Percentiles rank a stretch among this genome's conserved stretches.
Conservation (phyloP, 2,797 vertebrate genomes). For the Vespertilio murinus region DNA sequence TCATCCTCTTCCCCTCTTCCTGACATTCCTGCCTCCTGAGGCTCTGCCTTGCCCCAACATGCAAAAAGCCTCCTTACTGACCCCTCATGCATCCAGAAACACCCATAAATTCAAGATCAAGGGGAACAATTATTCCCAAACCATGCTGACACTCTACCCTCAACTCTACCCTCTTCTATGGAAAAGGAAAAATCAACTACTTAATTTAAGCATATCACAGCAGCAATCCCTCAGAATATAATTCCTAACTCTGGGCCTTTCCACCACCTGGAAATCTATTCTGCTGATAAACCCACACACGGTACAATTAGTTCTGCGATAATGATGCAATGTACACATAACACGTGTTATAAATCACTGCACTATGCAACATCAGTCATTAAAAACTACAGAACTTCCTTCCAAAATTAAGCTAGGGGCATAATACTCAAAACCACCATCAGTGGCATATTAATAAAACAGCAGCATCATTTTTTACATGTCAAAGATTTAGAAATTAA, state of each 20-base stretch:
- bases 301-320: neutral
- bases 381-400: neutral
- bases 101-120: neutral
- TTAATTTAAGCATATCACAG: too few species aligned
- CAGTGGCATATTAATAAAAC: neutral
- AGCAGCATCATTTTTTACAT: neutral
- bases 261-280: neutral
- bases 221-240: neutral
- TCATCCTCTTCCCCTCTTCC: neutral
- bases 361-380: neutral
- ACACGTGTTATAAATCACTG: neutral
- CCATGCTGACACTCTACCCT: neutral
- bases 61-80: neutral
- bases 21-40: neutral
- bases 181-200: neutral
- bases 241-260: neutral
- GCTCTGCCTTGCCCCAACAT: neutral
- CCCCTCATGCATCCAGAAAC: neutral
- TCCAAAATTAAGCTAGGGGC: neutral
- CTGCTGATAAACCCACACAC: accelerated
- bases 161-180: neutral
- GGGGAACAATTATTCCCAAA: neutral
- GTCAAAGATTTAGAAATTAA: neutral
- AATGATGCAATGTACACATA: accelerated
- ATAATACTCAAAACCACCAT: neutral